Percentiles rank a stretch among this genome's conserved stretches.
These are phyloP conservation scores for Daboia siamensis DNA, from an alignment of 2,113 vertebrate species.

Conservation along the genomic window DNA sequence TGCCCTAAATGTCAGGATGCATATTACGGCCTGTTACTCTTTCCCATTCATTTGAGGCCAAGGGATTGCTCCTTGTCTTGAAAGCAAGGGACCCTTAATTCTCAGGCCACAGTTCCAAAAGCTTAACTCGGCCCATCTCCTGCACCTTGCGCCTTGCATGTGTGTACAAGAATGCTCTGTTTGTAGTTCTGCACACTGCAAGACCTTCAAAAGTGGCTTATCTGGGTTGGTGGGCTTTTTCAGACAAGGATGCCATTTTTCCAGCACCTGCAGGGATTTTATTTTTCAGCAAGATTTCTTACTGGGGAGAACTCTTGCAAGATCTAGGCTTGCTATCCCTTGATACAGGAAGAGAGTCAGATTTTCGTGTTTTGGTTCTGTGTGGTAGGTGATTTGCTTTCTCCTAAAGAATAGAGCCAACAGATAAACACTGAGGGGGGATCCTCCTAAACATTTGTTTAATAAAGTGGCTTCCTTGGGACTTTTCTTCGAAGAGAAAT, in stretches of 20 bases:
- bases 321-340: too few relatives aligned
- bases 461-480: not conserved
- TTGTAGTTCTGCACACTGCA: not conserved
- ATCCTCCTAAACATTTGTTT: not conserved
- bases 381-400: not conserved
- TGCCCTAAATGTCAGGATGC: conserved; percentile 56
- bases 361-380: not conserved
- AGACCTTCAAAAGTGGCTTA: too few relatives aligned
- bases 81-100: not conserved
- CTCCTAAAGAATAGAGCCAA: not conserved
- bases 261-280: not conserved
- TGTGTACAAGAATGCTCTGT: not conserved
- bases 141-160: not conserved
- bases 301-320: not conserved
- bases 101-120: not conserved
- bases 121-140: not conserved
- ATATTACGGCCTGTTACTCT: conserved; percentile 44
- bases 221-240: not conserved
- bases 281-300: not conserved
- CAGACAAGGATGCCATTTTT: not conserved
- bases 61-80: conserved; percentile 2
- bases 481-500: not conserved
- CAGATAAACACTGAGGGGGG: not conserved
- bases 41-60: not conserved
- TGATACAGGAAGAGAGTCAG: not conserved